Percentiles rank a stretch among this genome's conserved stretches.
phyloP scores from a whole-genome alignment of 2,797 vertebrate genomes.

The Myotis findleyi region DNA sequence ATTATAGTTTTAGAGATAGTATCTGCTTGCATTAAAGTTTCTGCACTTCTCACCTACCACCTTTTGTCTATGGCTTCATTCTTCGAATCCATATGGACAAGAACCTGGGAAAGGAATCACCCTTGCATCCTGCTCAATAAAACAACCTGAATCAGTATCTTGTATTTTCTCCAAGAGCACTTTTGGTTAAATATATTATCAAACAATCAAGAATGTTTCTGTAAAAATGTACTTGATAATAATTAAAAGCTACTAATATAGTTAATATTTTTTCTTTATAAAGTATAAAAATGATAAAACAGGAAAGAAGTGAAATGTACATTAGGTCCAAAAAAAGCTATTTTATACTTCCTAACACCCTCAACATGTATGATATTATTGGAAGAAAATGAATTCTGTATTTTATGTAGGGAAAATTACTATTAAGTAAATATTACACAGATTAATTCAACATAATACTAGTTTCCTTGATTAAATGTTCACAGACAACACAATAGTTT shows the following conservation, averaged over 20 bases:
- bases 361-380: background rate
- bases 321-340: background rate
- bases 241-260: background rate
- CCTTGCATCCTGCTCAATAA: too few relatives aligned
- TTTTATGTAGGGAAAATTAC: conserved; percentile 44
- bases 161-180: background rate
- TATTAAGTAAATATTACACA: conserved; percentile 67
- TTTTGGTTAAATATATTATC: background rate
- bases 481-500: conserved; percentile 17
- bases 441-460: conserved; percentile 39
- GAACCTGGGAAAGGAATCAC: too few relatives aligned
- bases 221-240: background rate
- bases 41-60: too few relatives aligned
- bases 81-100: too few relatives aligned
- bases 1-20: too few relatives aligned
- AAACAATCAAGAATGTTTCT: background rate
- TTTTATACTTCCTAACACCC: background rate
- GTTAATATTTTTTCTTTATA: background rate
- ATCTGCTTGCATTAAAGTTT: too few relatives aligned
- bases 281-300: background rate
- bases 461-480: background rate
- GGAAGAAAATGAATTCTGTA: conserved; percentile 54
- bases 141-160: background rate
- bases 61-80: too few relatives aligned
- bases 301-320: background rate